phyloP scores from a whole-genome alignment of 1,140 invertebrate species.

The Lordiphosa mommai region DNA sequence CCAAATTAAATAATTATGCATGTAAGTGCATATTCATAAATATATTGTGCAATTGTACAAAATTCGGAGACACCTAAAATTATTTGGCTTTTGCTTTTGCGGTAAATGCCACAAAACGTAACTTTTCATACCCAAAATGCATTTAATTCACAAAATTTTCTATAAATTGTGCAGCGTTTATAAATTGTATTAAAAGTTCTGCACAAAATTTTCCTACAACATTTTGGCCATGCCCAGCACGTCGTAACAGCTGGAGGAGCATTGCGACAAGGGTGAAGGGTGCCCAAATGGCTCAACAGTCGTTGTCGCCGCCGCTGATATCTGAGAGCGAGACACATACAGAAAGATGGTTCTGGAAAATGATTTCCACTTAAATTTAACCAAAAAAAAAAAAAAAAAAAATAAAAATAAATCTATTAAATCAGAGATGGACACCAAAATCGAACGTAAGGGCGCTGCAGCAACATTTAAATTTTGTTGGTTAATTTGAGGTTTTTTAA shows the following conservation, averaged over 20 bases:
- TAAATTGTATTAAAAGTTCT: slow-evolving; percentile 74
- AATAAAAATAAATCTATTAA: no score
- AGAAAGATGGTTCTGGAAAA: no score
- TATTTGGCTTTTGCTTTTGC: slow-evolving; percentile 8
- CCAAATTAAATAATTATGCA: slow-evolving; percentile 56
- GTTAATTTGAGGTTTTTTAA: no score
- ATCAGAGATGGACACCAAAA: no score
- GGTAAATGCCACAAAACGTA: slow-evolving; percentile 57
- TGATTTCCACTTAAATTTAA: no score
- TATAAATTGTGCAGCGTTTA: slow-evolving; percentile 71
- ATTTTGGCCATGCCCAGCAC: slow-evolving; percentile 51
- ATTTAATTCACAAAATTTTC: slow-evolving; percentile 70
- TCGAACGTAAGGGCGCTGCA: no score
- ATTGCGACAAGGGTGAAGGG: no score
- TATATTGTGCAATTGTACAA: slow-evolving; percentile 43
- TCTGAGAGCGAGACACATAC: slow-evolving; percentile 9
- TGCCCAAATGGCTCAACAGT: slow-evolving; percentile 1
- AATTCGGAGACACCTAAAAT: no score
- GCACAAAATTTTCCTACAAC: slow-evolving; percentile 37
- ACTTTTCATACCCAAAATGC: slow-evolving; percentile 42
- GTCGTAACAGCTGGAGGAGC: slow-evolving; percentile 41
- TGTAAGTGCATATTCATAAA: slow-evolving; percentile 46
- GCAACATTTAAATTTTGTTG: no score
- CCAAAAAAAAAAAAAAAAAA: background rate
- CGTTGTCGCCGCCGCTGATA: slow-evolving; percentile 50